phyloP scores from a whole-genome alignment of 2,888 invertebrate genomes.

The Drosophila gaucha region DNA sequence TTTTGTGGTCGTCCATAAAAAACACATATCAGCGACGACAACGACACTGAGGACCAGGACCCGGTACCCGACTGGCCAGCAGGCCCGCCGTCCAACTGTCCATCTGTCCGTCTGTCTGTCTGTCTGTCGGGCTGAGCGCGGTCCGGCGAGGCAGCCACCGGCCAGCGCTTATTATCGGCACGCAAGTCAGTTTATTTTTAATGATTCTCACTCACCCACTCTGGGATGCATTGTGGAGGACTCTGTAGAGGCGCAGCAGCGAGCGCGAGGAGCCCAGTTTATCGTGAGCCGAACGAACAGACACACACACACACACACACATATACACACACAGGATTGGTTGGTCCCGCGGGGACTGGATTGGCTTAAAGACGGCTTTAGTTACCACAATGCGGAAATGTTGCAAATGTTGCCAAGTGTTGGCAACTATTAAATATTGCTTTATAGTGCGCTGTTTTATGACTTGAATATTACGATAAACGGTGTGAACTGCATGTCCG shows the following conservation, averaged over 20 bases:
- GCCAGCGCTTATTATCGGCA: constrained; percentile 80
- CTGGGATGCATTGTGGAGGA: constrained; percentile 38
- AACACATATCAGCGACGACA: constrained; percentile 70
- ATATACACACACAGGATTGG: constrained; percentile 40
- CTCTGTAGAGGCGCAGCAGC: not conserved
- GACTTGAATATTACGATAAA: constrained; percentile 59
- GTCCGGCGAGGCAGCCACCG: constrained; percentile 35
- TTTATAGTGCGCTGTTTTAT: constrained; percentile 64
- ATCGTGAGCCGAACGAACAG: constrained; percentile 17
- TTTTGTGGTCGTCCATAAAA: constrained; percentile 79
- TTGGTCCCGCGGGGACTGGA: constrained; percentile 41
- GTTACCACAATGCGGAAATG: constrained; percentile 71
- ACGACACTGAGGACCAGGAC: constrained; percentile 45
- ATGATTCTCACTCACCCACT: constrained; percentile 81
- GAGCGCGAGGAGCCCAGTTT: constrained; percentile 40
- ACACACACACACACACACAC: not conserved
- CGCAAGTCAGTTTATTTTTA: constrained; percentile 83
- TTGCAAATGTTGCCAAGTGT: constrained; percentile 73
- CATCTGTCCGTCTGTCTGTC: not conserved
- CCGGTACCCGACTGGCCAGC: constrained; percentile 20
- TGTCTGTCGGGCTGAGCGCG: constrained; percentile 12
- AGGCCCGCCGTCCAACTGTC: not conserved
- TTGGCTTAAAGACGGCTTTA: constrained; percentile 48
- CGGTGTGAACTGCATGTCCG: constrained; percentile 53
- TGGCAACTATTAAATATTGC: constrained; percentile 71